A percentile compares a stretch with the other conserved stretches of the same genome.
Evolutionary conservation across 2,888 invertebrate genomes (phyloP).

Genomic region (Aphodius granarius): DNA sequence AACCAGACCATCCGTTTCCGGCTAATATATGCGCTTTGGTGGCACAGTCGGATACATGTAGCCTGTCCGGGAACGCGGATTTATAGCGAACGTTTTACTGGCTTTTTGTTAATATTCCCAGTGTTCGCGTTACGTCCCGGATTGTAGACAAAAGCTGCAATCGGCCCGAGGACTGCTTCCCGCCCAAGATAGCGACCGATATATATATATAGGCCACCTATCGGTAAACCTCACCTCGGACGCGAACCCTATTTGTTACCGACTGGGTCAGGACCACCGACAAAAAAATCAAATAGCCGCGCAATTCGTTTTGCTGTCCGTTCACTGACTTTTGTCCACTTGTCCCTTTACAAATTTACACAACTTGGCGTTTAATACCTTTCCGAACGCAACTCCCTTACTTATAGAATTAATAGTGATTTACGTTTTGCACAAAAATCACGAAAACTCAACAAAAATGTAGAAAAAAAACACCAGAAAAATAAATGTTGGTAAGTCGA

Average conservation of each 20-base stretch:
- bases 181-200: background rate
- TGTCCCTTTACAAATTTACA: background rate
- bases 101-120: conserved; percentile 47
- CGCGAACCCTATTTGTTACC: background rate
- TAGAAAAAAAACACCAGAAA: no score
- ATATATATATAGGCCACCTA: background rate
- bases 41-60: conserved; percentile 45
- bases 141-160: conserved; percentile 40
- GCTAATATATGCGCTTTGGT: conserved; percentile 46
- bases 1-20: conserved; percentile 30
- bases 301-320: background rate
- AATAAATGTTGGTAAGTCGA: no score
- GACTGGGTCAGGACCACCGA: background rate
- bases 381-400: no score
- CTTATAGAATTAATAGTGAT: no score
- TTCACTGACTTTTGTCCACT: background rate
- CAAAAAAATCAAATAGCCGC: background rate
- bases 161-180: background rate
- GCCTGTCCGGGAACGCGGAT: conserved; percentile 43
- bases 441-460: no score
- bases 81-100: conserved; percentile 44
- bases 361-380: no score
- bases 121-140: conserved; percentile 37
- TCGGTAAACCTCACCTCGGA: background rate
- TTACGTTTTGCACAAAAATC: no score